Conservation (phyloP, 30 jellyfish, hydroid and myxozoan species). For the Clytia hemisphaerica region DNA sequence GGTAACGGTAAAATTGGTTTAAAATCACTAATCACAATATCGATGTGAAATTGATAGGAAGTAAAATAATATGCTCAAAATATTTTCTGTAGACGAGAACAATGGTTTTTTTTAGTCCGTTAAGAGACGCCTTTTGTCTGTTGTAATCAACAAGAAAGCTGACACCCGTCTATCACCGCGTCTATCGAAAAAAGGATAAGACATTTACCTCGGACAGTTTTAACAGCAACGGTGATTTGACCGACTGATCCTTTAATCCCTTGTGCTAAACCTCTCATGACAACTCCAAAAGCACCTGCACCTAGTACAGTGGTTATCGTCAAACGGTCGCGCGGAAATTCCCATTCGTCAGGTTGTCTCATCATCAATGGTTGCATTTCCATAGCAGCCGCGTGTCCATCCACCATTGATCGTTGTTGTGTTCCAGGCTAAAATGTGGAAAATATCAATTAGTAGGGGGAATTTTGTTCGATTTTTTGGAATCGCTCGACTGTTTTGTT, state of each 20-base stretch:
- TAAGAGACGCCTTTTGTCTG: background rate
- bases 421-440: too few species aligned
- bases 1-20: too few species aligned
- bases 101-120: background rate
- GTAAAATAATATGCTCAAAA: background rate
- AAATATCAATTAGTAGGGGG: too few species aligned
- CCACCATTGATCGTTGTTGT: too few species aligned
- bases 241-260: conserved; percentile 86
- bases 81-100: background rate
- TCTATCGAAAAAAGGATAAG: background rate
- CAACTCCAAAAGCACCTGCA: conserved; percentile 96
- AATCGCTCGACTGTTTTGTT: too few species aligned
- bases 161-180: background rate
- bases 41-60: background rate
- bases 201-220: conserved; percentile 68
- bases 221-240: conserved; percentile 81
- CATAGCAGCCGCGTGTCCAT: background rate
- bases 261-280: conserved; percentile 88
- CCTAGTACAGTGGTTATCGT: conserved; percentile 83
- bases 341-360: conserved; percentile 80
- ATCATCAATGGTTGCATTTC: conserved; percentile 72
- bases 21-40: background rate
- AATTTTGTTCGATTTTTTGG: too few species aligned
- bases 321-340: conserved; percentile 81
- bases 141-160: too few species aligned